Evolutionary conservation across 2,797 vertebrate genomes (phyloP), one percentile per base, ranked within the genome.

Genomic region (Stomatorhinus walkeri): DNA sequence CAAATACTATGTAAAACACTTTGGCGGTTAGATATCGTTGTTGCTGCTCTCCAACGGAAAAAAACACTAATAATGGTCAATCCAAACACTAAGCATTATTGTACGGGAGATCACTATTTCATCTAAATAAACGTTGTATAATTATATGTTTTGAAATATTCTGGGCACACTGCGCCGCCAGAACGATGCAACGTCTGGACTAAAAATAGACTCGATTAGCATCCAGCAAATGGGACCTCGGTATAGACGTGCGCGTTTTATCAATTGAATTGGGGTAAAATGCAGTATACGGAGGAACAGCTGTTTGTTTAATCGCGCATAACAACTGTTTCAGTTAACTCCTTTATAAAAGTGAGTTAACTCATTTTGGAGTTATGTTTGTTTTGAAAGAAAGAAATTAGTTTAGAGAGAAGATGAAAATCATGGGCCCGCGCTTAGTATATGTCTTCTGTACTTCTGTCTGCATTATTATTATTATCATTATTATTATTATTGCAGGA

Each of bases 141-240:
- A 48, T 87, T 68, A 12, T 24, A 52, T 61, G 87, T 64, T 87
- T 85, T 85, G 40, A 48, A 46, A 83, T 83, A 51, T 49, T 68
- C 59, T 49, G 28, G 51, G 54, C 59, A 46, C 87, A 68, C 40
- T 64, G 43, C 32, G 59, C 40, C 56, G n/a, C 59, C 88, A 87
- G 24, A 86, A 90, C 68, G 91, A 84, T 91, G 88, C 88, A 89
- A 91, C 88, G 89, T 88, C 89, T 48, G 89, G 6, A 88, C 88
- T 92, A 92, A 85, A 91, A 92, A 92, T 91, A 92, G 91, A 91
- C 61, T 24, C 79, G 89, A 90, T 91, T 87, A 90, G 54, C 90
- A 88, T 90, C 83, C 88, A 88, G 84, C 87, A 90, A 85, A 89
- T 59, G 64, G 64, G 81, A 89, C 59, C 87, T 48, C 1, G 40